phyloP scores from a whole-genome alignment of 1,140 invertebrate genomes.

The Ctenoplectra terminalis region DNA sequence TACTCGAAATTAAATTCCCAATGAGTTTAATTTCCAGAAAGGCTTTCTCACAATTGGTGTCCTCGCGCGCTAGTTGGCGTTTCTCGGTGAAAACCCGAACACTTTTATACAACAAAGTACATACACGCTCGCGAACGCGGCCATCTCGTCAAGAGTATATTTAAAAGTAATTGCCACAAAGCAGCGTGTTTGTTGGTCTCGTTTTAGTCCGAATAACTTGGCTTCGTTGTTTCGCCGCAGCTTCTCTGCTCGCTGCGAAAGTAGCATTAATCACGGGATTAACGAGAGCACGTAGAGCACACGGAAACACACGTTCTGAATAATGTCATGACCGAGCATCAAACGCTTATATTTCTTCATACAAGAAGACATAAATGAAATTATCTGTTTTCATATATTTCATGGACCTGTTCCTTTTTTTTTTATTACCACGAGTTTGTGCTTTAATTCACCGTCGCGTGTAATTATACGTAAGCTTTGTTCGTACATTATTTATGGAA shows the following conservation, averaged over 20 bases:
- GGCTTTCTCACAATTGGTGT: slow-evolving; percentile 64
- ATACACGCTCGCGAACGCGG: neutral
- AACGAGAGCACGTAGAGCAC: slow-evolving; percentile 41
- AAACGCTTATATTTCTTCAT: neutral
- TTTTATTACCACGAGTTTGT: neutral
- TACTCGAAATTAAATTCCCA: slow-evolving; percentile 66
- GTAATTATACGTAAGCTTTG: neutral
- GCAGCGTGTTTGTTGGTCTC: slow-evolving; percentile 42
- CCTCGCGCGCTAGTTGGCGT: slow-evolving; percentile 41
- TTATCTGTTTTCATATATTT: neutral
- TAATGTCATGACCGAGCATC: slow-evolving; percentile 19
- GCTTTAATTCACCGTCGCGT: neutral
- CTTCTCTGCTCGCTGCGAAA: slow-evolving; percentile 16
- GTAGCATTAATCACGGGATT: slow-evolving; percentile 51
- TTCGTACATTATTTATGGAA: neutral
- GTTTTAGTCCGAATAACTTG: slow-evolving; percentile 40
- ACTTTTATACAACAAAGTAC: slow-evolving; percentile 54
- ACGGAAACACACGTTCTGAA: slow-evolving; percentile 37
- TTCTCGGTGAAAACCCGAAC: slow-evolving; percentile 21
- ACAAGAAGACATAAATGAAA: neutral
- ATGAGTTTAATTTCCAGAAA: slow-evolving; percentile 68
- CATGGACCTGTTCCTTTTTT: neutral
- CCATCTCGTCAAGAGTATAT: slow-evolving; percentile 44
- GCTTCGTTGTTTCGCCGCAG: slow-evolving; percentile 21
- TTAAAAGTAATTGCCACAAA: slow-evolving; percentile 56